Conservation (phyloP, 2,113 vertebrate species). For the Natator depressus region DNA sequence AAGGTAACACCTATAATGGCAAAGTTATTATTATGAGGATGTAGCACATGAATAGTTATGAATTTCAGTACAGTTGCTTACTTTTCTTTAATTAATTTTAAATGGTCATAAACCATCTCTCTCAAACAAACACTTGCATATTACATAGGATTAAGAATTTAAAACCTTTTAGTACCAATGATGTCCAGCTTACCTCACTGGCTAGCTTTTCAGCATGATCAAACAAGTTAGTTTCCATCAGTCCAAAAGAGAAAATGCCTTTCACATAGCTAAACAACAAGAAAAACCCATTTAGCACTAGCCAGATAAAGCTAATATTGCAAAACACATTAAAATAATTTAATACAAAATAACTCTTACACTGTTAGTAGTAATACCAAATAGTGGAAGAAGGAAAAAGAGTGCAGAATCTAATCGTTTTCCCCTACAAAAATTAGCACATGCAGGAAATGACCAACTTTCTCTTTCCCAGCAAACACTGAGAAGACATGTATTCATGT, state of each 20-base stretch:
- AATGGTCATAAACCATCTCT: background rate
- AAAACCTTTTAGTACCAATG: background rate
- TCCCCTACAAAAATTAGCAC: background rate
- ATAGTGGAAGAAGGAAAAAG: background rate
- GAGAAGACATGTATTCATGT: background rate
- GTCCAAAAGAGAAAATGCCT: slow-evolving; percentile 91
- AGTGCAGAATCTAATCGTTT: too few species aligned
- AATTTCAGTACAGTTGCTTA: background rate
- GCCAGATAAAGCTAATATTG: background rate
- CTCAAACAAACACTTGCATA: background rate
- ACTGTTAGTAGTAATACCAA: background rate
- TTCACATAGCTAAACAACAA: slow-evolving; percentile 87
- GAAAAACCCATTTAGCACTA: background rate
- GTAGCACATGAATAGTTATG: background rate
- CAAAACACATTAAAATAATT: background rate
- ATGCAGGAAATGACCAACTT: background rate
- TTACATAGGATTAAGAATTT: background rate
- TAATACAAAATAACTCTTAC: background rate
- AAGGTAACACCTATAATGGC: too few species aligned
- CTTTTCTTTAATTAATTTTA: background rate
- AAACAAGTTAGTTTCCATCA: slow-evolving; percentile 90
- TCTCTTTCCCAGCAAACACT: too few species aligned
- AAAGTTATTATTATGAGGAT: background rate
- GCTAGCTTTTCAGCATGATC: slow-evolving; percentile 90
- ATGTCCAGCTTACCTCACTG: slow-evolving; percentile 84